phyloP scores from a whole-genome alignment of 2,113 vertebrate genomes.

The Hiodon alosoides region DNA sequence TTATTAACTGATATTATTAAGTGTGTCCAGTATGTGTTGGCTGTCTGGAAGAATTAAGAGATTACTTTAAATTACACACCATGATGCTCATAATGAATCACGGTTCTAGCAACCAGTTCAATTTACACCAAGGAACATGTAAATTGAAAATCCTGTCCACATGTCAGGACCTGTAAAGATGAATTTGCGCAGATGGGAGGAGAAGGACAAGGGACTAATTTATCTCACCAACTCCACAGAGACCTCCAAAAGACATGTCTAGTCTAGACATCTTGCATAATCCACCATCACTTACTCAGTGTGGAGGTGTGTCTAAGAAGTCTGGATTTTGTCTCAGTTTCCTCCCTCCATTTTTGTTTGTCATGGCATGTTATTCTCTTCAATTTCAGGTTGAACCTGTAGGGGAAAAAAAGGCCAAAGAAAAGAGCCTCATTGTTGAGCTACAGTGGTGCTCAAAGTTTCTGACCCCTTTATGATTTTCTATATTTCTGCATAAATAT shows the following conservation, averaged over 20 bases:
- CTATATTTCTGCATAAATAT: no score
- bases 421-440: no score
- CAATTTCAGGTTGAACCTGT: no score
- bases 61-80: no score
- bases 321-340: background rate
- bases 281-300: background rate
- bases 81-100: no score
- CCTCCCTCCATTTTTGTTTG: background rate
- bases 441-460: no score
- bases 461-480: no score
- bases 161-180: background rate
- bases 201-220: conserved; percentile 1
- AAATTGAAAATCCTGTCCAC: conserved; percentile 5
- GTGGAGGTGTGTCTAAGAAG: background rate
- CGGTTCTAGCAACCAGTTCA: background rate
- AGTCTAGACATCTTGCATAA: background rate
- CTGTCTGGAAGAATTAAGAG: no score
- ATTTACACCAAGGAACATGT: background rate
- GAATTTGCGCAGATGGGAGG: conserved; percentile 1
- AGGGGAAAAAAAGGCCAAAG: no score
- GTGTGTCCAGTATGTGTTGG: no score
- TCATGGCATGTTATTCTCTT: no score
- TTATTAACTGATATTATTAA: no score
- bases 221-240: background rate
- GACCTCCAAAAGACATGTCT: background rate